Base-by-base conservation (phyloP, 2,888 invertebrate genomes). In the Dolichomitus sp. region DNA sequence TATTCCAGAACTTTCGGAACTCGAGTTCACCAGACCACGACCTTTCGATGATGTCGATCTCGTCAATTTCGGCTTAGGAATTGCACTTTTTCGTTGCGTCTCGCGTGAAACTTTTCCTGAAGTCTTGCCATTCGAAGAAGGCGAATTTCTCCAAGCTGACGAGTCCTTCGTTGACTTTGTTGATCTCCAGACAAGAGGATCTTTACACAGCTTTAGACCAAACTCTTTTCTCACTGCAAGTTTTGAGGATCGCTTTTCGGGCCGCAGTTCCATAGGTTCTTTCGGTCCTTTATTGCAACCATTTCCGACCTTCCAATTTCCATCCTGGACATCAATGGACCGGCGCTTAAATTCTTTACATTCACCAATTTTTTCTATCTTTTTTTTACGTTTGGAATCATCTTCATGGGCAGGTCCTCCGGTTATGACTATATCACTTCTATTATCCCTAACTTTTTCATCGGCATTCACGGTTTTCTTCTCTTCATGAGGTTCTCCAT, bases 1-100 rank as follows among this genome's bases (percentile, higher is more conserved):
- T 12, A 92, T 90, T 4, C 92, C 92, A 4, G 92, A 92, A 81
- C 92, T 92, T 70, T 92, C 92, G 2, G 92, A 92, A 48, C 91
- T 92, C 4, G 92, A 92, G 81, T 90, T 91, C 61, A 88, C 91
- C 27, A 92, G 54, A 11, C 88, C 87, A 17, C 87, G 84, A 40
- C 75, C 68, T 63, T 76, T 79, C 7, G 87, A 86, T 6, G 69
- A 83, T 1, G 45, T 48, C 5, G 86, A 86, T 52, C 76, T 73
- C 7, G 80, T 80, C 45, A 85, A 73, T 73, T 79, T 90, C 0
- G 83, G 82, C 73, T 84, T 89, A 0, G 91, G 91, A 68, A 91
- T 91, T 45, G 89, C 83, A 77, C 89, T 91, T 30, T 63, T 79
- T 3, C 59, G 74, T 50, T 81, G 65, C 1, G 30, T n/a, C 14